These are phyloP conservation scores for Eristalis intricaria DNA, from an alignment of 2,888 invertebrate genomes.

Conservation along the genomic window DNA sequence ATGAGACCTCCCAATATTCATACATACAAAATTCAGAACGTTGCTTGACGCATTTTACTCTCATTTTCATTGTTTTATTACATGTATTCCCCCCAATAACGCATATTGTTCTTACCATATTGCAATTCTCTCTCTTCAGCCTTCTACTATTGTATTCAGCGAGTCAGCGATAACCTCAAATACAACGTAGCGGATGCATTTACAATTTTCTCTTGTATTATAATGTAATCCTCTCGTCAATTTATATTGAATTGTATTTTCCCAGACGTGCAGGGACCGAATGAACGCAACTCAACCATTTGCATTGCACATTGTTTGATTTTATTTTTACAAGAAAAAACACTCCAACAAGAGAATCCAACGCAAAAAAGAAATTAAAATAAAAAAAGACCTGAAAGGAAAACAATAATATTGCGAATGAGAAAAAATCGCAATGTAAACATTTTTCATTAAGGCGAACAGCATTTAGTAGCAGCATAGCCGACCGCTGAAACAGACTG, in stretches of 20 bases:
- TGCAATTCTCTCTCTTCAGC: constrained; percentile 51
- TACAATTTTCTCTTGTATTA: constrained; percentile 34
- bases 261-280: constrained; percentile 24
- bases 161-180: constrained; percentile 58
- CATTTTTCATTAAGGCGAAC: constrained; percentile 67
- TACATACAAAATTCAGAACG: constrained; percentile 48
- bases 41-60: constrained; percentile 32
- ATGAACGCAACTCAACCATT: constrained; percentile 16
- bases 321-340: constrained; percentile 8
- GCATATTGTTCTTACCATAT: background rate
- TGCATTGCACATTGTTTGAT: constrained; percentile 7
- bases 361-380: constrained; percentile 25
- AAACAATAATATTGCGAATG: constrained; percentile 48
- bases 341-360: constrained; percentile 43
- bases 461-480: constrained; percentile 39
- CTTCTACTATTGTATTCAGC: constrained; percentile 58
- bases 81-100: constrained; percentile 28
- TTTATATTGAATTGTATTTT: constrained; percentile 65
- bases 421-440: constrained; percentile 63
- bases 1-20: constrained; percentile 48
- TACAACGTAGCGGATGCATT: constrained; percentile 50
- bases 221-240: constrained; percentile 66
- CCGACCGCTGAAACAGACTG: constrained; percentile 8
- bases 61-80: constrained; percentile 55
- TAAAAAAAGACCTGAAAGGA: constrained; percentile 13